phyloP scores from a whole-genome alignment of 2,888 invertebrate genomes.

The Callinectes sapidus region DNA sequence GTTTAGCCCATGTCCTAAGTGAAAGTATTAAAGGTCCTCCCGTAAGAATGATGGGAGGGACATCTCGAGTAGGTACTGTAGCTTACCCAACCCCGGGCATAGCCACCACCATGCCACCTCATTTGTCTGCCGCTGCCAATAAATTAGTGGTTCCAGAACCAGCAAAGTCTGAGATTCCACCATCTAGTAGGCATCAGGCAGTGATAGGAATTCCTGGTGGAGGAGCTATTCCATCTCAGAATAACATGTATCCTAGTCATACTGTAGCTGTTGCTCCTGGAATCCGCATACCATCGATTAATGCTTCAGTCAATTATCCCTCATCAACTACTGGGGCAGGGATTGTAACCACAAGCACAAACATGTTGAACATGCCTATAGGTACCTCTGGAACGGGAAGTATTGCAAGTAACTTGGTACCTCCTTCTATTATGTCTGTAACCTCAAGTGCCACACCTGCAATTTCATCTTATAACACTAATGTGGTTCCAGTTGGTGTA shows the following conservation, averaged over 20 bases:
- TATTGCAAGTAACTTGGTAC: constrained; percentile 54
- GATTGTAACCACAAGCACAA: constrained; percentile 33
- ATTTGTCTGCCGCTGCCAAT: constrained; percentile 45
- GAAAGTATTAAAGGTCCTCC: constrained; percentile 66
- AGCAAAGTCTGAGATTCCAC: constrained; percentile 74
- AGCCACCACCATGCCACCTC: constrained; percentile 48
- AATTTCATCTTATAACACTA: constrained; percentile 22
- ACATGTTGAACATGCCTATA: constrained; percentile 34
- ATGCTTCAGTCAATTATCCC: constrained; percentile 64
- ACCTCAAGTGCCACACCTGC: constrained; percentile 38
- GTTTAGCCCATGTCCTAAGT: constrained; percentile 66
- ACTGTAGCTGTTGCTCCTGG: constrained; percentile 63
- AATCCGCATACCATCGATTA: constrained; percentile 54
- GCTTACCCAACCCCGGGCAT: constrained; percentile 58
- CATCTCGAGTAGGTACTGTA: constrained; percentile 39
- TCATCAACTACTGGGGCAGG: constrained; percentile 36
- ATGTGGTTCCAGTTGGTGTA: not conserved
- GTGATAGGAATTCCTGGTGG: constrained; percentile 75
- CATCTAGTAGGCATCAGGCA: constrained; percentile 75
- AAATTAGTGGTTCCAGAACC: constrained; percentile 67
- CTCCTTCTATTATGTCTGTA: constrained; percentile 64
- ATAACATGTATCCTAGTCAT: constrained; percentile 68
- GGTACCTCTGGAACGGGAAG: constrained; percentile 30
- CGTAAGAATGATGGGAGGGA: constrained; percentile 54
- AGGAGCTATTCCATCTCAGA: constrained; percentile 70